A percentile compares a stretch with the other conserved stretches of the same genome.
phyloP scores from a whole-genome alignment of 2,888 invertebrate genomes.

The Philhelius pedissequus region DNA sequence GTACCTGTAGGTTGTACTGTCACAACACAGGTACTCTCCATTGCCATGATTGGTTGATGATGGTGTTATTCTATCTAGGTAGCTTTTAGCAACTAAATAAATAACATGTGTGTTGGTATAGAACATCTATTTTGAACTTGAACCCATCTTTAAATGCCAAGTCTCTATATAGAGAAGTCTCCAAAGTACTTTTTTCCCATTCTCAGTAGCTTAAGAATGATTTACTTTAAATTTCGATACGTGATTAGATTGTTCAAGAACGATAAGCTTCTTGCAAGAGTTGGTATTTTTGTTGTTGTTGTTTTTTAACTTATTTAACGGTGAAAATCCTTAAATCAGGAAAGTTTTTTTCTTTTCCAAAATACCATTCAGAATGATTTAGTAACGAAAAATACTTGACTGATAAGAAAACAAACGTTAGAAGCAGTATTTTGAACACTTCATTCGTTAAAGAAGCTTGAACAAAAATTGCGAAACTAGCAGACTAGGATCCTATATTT shows the following conservation, averaged over 20 bases:
- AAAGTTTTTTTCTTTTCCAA: conserved; percentile 3
- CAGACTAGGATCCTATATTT: too few relatives aligned
- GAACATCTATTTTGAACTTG: conserved; percentile 26
- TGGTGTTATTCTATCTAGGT: too few relatives aligned
- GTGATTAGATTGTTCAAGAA: conserved; percentile 58
- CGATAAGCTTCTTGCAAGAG: conserved; percentile 54
- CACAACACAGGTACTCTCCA: not conserved
- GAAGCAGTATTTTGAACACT: too few relatives aligned
- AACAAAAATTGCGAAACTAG: too few relatives aligned
- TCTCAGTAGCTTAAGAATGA: conserved; percentile 36
- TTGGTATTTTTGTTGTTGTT: conserved; percentile 1
- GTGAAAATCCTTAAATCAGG: not conserved
- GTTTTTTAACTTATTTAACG: not conserved
- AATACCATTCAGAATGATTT: conserved; percentile 8
- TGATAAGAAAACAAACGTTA: too few relatives aligned
- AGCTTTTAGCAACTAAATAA: too few relatives aligned
- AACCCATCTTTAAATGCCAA: not conserved
- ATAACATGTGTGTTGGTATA: too few relatives aligned
- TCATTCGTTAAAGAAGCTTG: too few relatives aligned
- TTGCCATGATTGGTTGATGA: not conserved
- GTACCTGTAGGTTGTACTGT: not conserved
- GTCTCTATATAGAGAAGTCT: not conserved
- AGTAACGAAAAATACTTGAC: not conserved
- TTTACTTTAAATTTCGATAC: conserved; percentile 61
- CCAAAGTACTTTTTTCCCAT: not conserved